Evolutionary conservation across 1,140 invertebrate species (phyloP).

Genomic region (Eufriesea mexicana): DNA sequence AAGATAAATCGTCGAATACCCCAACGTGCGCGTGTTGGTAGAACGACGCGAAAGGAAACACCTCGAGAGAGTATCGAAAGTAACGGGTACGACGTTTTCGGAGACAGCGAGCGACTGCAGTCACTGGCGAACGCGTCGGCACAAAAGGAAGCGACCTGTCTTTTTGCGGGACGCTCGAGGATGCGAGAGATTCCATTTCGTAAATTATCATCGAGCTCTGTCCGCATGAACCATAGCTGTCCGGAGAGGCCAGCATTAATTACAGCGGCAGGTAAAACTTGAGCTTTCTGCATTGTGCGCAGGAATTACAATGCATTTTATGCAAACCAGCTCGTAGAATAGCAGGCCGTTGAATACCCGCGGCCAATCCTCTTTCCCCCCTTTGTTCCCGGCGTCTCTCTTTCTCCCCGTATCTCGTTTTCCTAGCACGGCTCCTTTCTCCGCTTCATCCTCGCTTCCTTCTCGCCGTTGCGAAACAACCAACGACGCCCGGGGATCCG

Average conservation of each 20-base stretch:
- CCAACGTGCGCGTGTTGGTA: too few species aligned
- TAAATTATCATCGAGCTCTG: constrained; percentile 45
- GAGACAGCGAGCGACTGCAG: too few species aligned
- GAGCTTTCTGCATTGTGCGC: constrained; percentile 54
- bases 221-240: neutral
- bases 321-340: constrained; percentile 58
- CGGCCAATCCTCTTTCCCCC: constrained; percentile 24
- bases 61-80: neutral
- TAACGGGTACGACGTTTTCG: too few species aligned
- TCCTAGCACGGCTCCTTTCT: neutral
- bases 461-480: constrained; percentile 4
- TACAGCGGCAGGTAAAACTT: constrained; percentile 56
- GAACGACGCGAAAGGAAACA: too few species aligned
- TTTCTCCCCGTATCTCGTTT: neutral
- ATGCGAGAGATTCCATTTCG: constrained; percentile 27
- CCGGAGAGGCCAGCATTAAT: constrained; percentile 43
- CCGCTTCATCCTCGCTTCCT: too few species aligned
- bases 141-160: neutral
- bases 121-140: neutral
- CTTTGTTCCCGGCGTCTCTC: neutral
- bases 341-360: constrained; percentile 38
- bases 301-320: constrained; percentile 59
- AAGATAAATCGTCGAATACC: too few species aligned
- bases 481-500: neutral
- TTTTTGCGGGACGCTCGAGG: neutral